Evolutionary conservation across 2,113 vertebrate species (phyloP).

Genomic region (Ahaetulla prasina): DNA sequence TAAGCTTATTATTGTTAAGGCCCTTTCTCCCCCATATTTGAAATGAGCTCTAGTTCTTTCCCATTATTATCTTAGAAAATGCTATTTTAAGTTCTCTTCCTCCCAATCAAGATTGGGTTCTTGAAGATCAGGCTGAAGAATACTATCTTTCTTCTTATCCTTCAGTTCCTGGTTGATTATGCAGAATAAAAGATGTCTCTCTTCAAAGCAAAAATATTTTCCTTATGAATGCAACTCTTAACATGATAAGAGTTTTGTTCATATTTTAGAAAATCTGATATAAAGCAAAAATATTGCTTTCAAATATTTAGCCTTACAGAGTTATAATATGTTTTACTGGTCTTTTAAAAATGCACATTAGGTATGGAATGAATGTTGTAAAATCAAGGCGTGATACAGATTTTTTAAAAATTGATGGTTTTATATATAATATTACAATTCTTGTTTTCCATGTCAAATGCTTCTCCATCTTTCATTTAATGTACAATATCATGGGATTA

Average conservation of each 20-base stretch:
- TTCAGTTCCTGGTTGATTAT: constrained; percentile 45
- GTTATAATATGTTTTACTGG: constrained; percentile 7
- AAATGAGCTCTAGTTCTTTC: constrained; percentile 56
- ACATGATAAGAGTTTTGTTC: constrained; percentile 23
- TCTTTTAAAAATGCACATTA: background rate
- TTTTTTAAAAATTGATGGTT: background rate
- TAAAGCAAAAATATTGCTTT: background rate
- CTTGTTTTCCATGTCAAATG: background rate
- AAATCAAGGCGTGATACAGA: background rate
- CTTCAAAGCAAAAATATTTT: constrained; percentile 69
- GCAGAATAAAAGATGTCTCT: constrained; percentile 60
- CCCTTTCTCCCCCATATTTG: constrained; percentile 31
- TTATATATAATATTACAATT: background rate
- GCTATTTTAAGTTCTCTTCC: constrained; percentile 48
- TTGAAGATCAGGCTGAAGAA: constrained; percentile 56
- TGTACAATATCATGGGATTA: background rate
- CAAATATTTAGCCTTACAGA: constrained; percentile 5
- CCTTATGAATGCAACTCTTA: constrained; percentile 62
- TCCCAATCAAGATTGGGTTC: constrained; percentile 46
- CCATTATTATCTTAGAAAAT: constrained; percentile 62
- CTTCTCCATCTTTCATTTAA: background rate
- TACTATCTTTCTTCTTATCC: constrained; percentile 60
- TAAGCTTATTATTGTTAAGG: constrained; percentile 42
- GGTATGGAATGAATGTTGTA: background rate
- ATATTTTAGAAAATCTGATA: background rate